Evolutionary conservation across 2,888 invertebrate genomes (phyloP).

Genomic region (Perizoma affinitatum): DNA sequence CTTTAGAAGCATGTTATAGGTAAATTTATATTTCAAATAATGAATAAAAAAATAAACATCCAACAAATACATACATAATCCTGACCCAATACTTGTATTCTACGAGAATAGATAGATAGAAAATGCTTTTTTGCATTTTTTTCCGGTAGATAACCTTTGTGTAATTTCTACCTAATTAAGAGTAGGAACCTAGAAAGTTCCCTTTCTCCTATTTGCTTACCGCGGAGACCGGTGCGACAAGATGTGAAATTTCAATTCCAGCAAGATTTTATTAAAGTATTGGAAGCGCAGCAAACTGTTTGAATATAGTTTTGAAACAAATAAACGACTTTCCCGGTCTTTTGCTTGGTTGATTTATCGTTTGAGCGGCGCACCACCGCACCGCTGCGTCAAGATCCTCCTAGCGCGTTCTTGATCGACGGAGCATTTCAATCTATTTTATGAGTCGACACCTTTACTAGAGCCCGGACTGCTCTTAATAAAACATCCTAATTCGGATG

Average conservation of each 20-base stretch:
- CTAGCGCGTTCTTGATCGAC: constrained; percentile 76
- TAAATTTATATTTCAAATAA: too few species aligned
- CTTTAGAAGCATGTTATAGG: too few species aligned
- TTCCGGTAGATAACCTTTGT: too few species aligned
- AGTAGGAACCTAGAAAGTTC: constrained; percentile 47
- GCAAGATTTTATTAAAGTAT: constrained; percentile 67
- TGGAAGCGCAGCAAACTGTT: constrained; percentile 54
- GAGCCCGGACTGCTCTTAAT: constrained; percentile 51
- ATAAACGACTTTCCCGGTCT: constrained; percentile 73
- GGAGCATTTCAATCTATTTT: constrained; percentile 80
- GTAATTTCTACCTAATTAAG: constrained; percentile 61
- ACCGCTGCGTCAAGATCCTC: constrained; percentile 51
- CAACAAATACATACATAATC: too few species aligned
- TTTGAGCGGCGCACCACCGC: constrained; percentile 54
- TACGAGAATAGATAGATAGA: too few species aligned
- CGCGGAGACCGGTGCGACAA: constrained; percentile 52
- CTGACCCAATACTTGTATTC: too few species aligned
- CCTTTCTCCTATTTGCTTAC: constrained; percentile 39
- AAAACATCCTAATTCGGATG: constrained; percentile 53
- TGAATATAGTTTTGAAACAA: constrained; percentile 80
- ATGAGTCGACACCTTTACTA: constrained; percentile 72
- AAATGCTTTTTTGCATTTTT: too few species aligned
- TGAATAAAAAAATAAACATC: too few species aligned
- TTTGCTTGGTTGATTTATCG: constrained; percentile 79
- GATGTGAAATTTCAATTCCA: constrained; percentile 74